Conservation (phyloP, 2,888 invertebrate genomes). For the Mactromeris polynyma region DNA sequence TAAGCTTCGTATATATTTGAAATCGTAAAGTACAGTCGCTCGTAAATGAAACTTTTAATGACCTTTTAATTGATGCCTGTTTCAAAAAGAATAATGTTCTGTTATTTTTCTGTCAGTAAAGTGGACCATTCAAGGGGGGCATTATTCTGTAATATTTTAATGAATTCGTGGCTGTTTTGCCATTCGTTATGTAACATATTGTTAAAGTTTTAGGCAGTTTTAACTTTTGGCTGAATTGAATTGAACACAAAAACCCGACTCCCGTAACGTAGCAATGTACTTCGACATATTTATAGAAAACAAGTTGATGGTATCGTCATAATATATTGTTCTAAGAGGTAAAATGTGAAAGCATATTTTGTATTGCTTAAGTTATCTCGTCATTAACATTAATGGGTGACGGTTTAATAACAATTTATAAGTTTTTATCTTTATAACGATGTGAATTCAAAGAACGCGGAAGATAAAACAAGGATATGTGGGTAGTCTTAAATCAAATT, state of each 20-base stretch:
- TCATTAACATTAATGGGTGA: background rate
- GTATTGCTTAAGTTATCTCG: background rate
- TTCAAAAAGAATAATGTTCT: too few species aligned
- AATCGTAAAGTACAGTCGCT: too few species aligned
- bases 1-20: too few species aligned
- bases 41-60: too few species aligned
- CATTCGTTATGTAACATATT: too few species aligned
- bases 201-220: too few species aligned
- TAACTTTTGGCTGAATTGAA: too few species aligned
- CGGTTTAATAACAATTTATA: slow-evolving; percentile 14
- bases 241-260: background rate
- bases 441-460: background rate
- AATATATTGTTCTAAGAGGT: background rate
- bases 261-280: background rate
- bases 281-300: background rate
- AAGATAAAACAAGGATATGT: background rate
- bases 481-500: background rate
- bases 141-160: too few species aligned
- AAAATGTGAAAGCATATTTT: background rate
- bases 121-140: too few species aligned
- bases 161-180: too few species aligned
- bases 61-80: too few species aligned
- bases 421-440: background rate
- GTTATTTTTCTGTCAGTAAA: too few species aligned
- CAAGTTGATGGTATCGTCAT: background rate